A percentile compares a stretch with the other conserved stretches of the same genome.
Evolutionary conservation across 2,888 invertebrate genomes (phyloP).

Genomic region (Lasioglossum villosulum): DNA sequence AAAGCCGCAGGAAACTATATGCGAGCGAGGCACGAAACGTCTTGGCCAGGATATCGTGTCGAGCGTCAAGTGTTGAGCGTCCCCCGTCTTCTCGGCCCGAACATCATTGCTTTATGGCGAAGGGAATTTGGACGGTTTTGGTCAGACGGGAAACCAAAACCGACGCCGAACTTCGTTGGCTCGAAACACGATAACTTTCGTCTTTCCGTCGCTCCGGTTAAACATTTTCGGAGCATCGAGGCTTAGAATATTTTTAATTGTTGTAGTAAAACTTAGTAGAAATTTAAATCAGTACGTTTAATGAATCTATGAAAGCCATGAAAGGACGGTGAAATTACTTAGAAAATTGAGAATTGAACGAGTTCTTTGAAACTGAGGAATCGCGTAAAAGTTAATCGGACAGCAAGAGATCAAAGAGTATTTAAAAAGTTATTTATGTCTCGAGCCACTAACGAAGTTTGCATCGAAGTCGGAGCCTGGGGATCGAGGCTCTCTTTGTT

Average conservation of each 20-base stretch:
- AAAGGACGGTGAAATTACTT: background rate
- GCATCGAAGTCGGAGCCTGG: background rate
- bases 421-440: constrained; percentile 1
- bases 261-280: background rate
- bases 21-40: constrained; percentile 59
- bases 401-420: background rate
- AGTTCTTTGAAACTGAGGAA: background rate
- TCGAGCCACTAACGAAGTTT: background rate
- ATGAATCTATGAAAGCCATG: background rate
- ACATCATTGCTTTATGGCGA: background rate
- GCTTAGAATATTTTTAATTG: background rate
- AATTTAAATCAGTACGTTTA: background rate
- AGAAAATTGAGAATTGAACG: background rate
- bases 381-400: background rate
- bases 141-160: background rate
- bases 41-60: constrained; percentile 54
- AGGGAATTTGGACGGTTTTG: background rate
- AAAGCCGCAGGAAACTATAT: constrained; percentile 67
- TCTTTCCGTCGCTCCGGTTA: background rate
- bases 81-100: constrained; percentile 19
- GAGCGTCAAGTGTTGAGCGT: constrained; percentile 37
- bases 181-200: background rate
- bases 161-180: background rate
- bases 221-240: background rate
- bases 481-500: background rate